phyloP scores from a whole-genome alignment of 2,797 vertebrate species.

The Cryptoblepharus egeriae region DNA sequence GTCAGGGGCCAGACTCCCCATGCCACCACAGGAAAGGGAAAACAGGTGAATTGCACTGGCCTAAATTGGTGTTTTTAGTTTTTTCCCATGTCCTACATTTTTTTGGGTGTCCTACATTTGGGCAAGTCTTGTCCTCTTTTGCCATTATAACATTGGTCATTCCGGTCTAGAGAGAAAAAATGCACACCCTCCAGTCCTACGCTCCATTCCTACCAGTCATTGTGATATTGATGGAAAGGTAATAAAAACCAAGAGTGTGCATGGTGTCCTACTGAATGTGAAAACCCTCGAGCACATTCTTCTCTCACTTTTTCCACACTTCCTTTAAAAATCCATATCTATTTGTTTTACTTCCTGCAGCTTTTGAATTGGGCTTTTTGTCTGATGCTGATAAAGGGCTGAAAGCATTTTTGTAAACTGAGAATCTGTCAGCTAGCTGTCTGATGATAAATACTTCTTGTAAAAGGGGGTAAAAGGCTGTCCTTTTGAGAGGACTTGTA shows the following conservation, averaged over 20 bases:
- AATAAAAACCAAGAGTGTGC: neutral
- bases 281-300: slow-evolving; percentile 2
- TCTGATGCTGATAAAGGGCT: neutral
- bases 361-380: slow-evolving; percentile 21
- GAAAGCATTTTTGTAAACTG: neutral
- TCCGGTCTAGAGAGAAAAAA: neutral
- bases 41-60: too few species aligned
- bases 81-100: too few species aligned
- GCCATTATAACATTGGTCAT: too few species aligned
- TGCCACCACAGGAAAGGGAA: too few species aligned
- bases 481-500: slow-evolving; percentile 11
- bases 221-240: neutral
- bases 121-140: too few species aligned
- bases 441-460: slow-evolving; percentile 15
- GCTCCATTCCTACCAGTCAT: neutral
- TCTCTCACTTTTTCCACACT: slow-evolving; percentile 6
- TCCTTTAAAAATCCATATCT: slow-evolving; percentile 16
- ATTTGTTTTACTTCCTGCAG: slow-evolving; percentile 17
- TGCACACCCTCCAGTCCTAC: neutral
- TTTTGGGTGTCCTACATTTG: too few species aligned
- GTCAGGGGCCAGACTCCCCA: too few species aligned
- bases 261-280: neutral
- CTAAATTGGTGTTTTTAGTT: too few species aligned
- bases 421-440: slow-evolving; percentile 2
- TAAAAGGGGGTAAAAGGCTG: slow-evolving; percentile 6